phyloP scores from a whole-genome alignment of 2,888 invertebrate species.

The Harpalus rufipes region DNA sequence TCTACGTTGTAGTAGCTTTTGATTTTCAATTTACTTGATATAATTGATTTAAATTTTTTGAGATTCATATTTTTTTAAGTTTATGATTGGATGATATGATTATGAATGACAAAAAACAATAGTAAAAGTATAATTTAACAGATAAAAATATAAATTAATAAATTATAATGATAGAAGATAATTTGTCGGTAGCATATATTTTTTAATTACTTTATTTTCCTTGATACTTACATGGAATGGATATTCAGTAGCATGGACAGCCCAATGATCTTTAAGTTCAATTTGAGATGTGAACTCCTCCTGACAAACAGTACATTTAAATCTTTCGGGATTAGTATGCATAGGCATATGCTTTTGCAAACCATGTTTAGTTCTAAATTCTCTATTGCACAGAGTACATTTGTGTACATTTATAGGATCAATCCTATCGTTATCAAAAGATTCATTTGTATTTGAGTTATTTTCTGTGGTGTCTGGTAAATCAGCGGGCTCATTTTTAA shows the following conservation, averaged over 20 bases:
- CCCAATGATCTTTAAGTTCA: conserved; percentile 38
- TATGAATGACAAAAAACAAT: too few relatives aligned
- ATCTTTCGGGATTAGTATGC: conserved; percentile 28
- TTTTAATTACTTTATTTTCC: not conserved
- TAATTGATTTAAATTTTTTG: too few relatives aligned
- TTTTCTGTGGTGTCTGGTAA: conserved; percentile 43
- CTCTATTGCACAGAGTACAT: conserved; percentile 41
- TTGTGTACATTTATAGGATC: conserved; percentile 32
- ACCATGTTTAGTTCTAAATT: conserved; percentile 36
- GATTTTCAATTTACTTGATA: too few relatives aligned
- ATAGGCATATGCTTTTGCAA: conserved; percentile 28
- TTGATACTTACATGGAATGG: conserved; percentile 37
- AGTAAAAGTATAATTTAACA: too few relatives aligned
- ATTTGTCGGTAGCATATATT: too few relatives aligned
- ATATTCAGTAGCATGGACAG: conserved; percentile 40
- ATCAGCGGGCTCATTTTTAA: conserved; percentile 35
- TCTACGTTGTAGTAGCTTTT: too few relatives aligned
- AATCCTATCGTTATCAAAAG: not conserved
- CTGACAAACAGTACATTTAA: conserved; percentile 39
- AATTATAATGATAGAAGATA: too few relatives aligned
- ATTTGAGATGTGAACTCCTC: conserved; percentile 47
- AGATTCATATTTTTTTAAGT: too few relatives aligned
- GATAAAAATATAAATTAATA: too few relatives aligned
- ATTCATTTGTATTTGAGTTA: conserved; percentile 40
- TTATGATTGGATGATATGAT: too few relatives aligned